These are phyloP conservation scores for Pycnomerus fuliginosus DNA, from an alignment of 2,888 invertebrate genomes.

Conservation along the genomic window DNA sequence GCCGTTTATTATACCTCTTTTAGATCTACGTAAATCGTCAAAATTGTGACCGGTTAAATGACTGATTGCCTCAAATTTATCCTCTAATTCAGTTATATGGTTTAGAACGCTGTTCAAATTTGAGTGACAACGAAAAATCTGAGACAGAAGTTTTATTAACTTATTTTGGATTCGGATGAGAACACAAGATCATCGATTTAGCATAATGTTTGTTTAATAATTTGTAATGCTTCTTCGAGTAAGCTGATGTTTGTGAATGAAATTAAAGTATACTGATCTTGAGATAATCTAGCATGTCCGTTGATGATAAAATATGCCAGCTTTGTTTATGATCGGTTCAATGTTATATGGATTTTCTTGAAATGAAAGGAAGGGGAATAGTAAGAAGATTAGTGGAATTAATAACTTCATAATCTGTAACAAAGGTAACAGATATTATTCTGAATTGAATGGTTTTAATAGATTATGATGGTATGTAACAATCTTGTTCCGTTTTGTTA, in stretches of 20 bases:
- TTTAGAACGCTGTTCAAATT: background rate
- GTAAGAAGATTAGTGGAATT: no score
- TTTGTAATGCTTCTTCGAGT: background rate
- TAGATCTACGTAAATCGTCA: background rate
- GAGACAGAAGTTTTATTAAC: background rate
- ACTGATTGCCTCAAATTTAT: constrained; percentile 5
- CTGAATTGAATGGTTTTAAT: constrained; percentile 1
- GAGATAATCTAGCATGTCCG: background rate
- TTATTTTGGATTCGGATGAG: no score
- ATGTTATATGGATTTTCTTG: no score
- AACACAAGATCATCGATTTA: constrained; percentile 1
- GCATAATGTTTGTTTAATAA: constrained; percentile 2
- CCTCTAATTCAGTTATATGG: background rate
- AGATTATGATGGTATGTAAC: constrained; percentile 1
- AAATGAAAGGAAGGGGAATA: no score
- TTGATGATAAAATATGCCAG: constrained; percentile 7
- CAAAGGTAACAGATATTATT: background rate
- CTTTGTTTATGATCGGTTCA: background rate
- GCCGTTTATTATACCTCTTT: constrained; percentile 12
- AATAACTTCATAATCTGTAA: no score
- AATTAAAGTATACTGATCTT: constrained; percentile 1
- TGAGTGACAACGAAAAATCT: background rate
- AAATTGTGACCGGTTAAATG: constrained; percentile 6
- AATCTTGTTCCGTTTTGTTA: constrained; percentile 1
- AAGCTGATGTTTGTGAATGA: constrained; percentile 3